Evolutionary conservation across 2,888 invertebrate genomes (phyloP), one percentile per base, ranked within the genome.

Genomic region (Sacculina carcini): DNA sequence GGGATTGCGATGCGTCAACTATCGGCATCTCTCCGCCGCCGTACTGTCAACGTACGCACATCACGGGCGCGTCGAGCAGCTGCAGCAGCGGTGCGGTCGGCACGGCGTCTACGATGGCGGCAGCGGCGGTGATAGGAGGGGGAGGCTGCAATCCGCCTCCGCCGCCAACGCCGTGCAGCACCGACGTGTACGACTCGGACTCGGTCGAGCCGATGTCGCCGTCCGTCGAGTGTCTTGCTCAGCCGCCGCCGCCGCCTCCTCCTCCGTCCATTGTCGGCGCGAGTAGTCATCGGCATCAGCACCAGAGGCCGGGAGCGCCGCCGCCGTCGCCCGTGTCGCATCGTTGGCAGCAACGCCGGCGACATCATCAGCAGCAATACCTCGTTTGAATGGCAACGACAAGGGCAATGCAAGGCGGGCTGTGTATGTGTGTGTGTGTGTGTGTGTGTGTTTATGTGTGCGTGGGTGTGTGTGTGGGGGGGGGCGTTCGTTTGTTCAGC

Each of bases 111-210:
- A 84, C 87, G n/a, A 73, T 77, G 52, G 82, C 53, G 23, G n/a
- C n/a, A n/a, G n/a, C n/a, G n/a, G n/a, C 23, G 23, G 23, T 21
- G 57, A 79, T 79, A 51, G n/a, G n/a, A n/a, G n/a, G n/a, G n/a
- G n/a, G n/a, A n/a, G n/a, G n/a, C n/a, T n/a, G 44, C 16, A 78
- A 77, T 67, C 80, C 81, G 64, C 83, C 85, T 0, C 89, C 89
- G 7, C 90, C 89, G 26, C 89, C 89, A 12, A 90, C 90, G 23
- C 90, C 90, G 1, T 90, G 87, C 62, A 85, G 85, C 58, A 89
- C 90, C 32, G 90, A 90, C 59, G 83, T 89, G 57, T 89, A 86
- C 61, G 84, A 86, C 64, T 82, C 82, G 24, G 85, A 85, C 61
- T 44, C 44, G 44, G 44, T 28, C 44, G n/a, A n/a, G n/a, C n/a